Evolutionary conservation across 2,888 invertebrate genomes (phyloP).

Genomic region (Dicroscelio sp.): DNA sequence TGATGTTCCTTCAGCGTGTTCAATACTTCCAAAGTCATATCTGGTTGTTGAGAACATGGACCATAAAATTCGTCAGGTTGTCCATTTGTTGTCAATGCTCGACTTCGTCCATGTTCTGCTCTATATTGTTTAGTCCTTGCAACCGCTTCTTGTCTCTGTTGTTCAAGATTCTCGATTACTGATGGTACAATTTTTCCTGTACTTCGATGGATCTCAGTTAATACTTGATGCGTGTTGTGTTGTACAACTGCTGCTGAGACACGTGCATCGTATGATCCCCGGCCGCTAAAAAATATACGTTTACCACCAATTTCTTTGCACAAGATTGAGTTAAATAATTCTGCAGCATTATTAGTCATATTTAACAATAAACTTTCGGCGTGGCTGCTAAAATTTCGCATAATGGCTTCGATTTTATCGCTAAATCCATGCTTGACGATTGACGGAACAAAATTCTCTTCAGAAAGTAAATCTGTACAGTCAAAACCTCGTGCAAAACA

Average conservation of each 20-base stretch:
- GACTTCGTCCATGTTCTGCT: not conserved
- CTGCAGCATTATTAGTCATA: not conserved
- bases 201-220: not conserved
- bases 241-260: not conserved
- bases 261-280: not conserved
- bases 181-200: too few species aligned
- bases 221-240: not conserved
- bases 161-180: too few species aligned
- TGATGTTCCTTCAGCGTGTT: not conserved
- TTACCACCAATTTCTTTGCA: not conserved
- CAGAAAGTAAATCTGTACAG: not conserved
- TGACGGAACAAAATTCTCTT: not conserved
- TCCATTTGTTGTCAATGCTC: not conserved
- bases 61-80: conserved; percentile 10
- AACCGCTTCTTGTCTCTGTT: too few species aligned
- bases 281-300: not conserved
- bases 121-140: too few species aligned
- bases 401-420: not conserved
- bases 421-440: not conserved
- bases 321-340: not conserved
- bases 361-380: not conserved
- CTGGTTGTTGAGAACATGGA: not conserved
- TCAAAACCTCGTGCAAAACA: not conserved
- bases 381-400: not conserved
- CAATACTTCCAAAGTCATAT: not conserved